A percentile compares a stretch with the other conserved stretches of the same genome.
Conservation (phyloP, 2,797 vertebrate species). For the Rhabdophis nuchalis region DNA sequence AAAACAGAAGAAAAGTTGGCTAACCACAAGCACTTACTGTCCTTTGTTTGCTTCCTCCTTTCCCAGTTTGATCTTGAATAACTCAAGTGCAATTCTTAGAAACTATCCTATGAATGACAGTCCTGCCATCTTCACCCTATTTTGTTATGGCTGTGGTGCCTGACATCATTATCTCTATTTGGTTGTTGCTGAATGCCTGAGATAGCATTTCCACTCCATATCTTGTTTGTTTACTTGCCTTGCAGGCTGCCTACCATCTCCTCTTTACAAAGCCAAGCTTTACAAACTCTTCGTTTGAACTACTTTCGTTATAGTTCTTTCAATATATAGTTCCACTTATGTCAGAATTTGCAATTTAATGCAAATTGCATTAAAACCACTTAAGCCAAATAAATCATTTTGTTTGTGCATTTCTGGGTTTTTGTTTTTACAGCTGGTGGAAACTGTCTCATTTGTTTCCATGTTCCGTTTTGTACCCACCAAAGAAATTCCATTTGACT, state of each 20-base stretch:
- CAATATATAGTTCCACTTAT: neutral
- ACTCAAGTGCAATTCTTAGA: neutral
- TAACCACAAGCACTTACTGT: neutral
- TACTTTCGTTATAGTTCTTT: neutral
- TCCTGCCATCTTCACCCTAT: neutral
- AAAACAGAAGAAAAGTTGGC: neutral
- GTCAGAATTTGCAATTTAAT: neutral
- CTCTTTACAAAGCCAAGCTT: neutral
- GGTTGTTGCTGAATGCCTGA: neutral
- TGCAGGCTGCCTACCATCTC: neutral
- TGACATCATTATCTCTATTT: neutral
- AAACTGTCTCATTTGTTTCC: neutral
- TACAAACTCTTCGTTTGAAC: neutral
- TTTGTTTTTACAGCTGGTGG: neutral
- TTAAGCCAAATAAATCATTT: neutral
- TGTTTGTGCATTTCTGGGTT: neutral
- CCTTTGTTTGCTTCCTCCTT: neutral
- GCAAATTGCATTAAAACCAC: neutral
- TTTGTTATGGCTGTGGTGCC: neutral
- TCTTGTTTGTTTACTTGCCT: neutral
- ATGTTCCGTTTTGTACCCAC: neutral
- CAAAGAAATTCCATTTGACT: neutral
- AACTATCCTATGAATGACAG: neutral
- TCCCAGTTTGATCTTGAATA: neutral
- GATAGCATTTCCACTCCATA: neutral